phyloP scores from a whole-genome alignment of 2,113 vertebrate species.

The Apaloderma vittatum region DNA sequence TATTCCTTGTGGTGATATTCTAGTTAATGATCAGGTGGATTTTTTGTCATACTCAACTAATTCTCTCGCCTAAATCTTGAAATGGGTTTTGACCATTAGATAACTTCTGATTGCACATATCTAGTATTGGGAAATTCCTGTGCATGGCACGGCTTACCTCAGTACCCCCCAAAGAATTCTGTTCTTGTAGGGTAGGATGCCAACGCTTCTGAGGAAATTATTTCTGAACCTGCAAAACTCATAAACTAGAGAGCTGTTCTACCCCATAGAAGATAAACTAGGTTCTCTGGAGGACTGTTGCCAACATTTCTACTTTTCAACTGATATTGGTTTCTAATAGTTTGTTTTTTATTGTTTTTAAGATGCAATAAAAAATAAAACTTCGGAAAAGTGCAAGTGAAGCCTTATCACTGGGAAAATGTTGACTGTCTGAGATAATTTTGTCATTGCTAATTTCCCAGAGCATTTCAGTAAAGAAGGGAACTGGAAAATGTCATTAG shows the following conservation, averaged over 20 bases:
- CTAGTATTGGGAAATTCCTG: not conserved
- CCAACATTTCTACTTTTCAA: not conserved
- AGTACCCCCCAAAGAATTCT: not conserved
- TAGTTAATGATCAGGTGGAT: not conserved
- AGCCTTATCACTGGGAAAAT: not conserved
- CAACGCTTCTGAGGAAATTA: not conserved
- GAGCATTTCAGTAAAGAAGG: not conserved
- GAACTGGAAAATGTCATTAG: not conserved
- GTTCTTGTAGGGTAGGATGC: not conserved
- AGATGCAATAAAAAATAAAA: conserved; percentile 9
- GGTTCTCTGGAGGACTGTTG: not conserved
- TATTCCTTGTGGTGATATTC: not conserved
- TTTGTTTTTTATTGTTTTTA: not conserved
- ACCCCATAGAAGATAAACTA: not conserved
- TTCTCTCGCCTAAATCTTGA: not conserved
- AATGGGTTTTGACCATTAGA: not conserved
- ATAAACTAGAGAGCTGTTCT: not conserved
- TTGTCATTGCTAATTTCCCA: not conserved
- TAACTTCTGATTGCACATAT: not conserved
- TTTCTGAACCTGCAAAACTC: not conserved
- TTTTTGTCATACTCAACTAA: not conserved
- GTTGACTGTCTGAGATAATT: not conserved
- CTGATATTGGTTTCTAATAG: not conserved
- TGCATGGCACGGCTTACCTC: not conserved
- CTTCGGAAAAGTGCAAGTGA: not conserved